phyloP scores from a whole-genome alignment of 2,113 vertebrate species.

The Herpetotheres cachinnans region DNA sequence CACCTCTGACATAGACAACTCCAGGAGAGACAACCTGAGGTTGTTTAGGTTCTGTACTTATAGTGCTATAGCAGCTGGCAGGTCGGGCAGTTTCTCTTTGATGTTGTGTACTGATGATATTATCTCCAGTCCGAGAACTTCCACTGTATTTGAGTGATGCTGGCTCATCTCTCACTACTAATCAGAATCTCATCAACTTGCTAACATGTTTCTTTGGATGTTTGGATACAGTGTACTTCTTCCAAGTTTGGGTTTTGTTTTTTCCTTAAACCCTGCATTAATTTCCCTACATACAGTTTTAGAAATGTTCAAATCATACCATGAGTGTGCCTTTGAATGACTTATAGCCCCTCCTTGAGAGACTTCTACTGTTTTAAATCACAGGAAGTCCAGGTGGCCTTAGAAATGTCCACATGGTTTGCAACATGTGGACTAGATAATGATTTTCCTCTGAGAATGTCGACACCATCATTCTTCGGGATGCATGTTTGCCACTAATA shows the following conservation, averaged over 20 bases:
- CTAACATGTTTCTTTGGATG: not conserved
- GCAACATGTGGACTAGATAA: not conserved
- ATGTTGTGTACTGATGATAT: not conserved
- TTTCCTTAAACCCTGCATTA: not conserved
- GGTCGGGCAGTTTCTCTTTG: not conserved
- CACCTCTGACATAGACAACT: not conserved
- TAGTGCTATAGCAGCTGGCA: not conserved
- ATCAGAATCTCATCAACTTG: not conserved
- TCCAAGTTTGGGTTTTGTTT: not conserved
- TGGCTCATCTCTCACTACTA: not conserved
- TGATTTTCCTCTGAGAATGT: conserved; percentile 9
- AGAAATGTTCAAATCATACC: not conserved
- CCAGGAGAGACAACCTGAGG: not conserved
- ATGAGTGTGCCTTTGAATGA: not conserved
- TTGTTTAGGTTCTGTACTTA: not conserved
- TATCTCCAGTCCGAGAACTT: not conserved
- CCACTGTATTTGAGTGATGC: not conserved
- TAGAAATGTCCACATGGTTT: not conserved
- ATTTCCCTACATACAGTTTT: not conserved
- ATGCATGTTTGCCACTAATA: not conserved
- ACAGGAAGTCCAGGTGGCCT: not conserved
- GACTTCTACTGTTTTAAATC: not conserved
- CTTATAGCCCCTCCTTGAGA: not conserved
- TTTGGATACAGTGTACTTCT: not conserved
- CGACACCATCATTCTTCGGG: not conserved